A percentile compares a stretch with the other conserved stretches of the same genome.
phyloP scores from a whole-genome alignment of 64 coral and sea anemone genomes.

The Trachythela sp. region DNA sequence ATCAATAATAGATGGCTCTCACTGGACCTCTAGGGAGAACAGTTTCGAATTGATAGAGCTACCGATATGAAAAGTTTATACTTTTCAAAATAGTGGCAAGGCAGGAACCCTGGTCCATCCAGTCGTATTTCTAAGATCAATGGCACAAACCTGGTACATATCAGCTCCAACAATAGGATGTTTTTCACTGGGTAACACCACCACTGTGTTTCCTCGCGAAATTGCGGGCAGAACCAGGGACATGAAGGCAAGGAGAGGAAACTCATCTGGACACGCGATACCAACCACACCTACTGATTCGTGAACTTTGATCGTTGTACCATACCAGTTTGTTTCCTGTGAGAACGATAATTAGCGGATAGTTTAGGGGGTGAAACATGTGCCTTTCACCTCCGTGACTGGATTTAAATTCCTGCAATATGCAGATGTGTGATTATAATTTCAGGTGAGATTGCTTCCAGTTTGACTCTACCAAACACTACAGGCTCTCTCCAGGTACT shows the following conservation, averaged over 20 bases:
- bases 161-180: constrained; percentile 75
- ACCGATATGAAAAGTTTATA: not conserved
- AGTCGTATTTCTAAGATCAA: not conserved
- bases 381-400: too few species aligned
- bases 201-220: constrained; percentile 79
- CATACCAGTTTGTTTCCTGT: constrained; percentile 92
- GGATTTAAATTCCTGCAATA: too few species aligned
- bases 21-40: too few species aligned
- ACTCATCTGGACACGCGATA: constrained; percentile 70
- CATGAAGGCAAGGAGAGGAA: constrained; percentile 70
- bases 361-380: not conserved
- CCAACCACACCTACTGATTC: constrained; percentile 86
- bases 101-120: not conserved
- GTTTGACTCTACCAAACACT: too few species aligned
- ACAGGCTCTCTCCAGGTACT: too few species aligned
- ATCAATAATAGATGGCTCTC: too few species aligned
- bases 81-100: not conserved
- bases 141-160: constrained; percentile 81
- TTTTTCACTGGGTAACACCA: constrained; percentile 87
- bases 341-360: not conserved
- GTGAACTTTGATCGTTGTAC: constrained; percentile 84
- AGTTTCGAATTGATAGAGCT: too few species aligned
- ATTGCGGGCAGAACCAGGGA: constrained; percentile 80
- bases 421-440: too few species aligned
- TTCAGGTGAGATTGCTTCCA: too few species aligned